Evolutionary conservation across 2,113 vertebrate genomes (phyloP).

Genomic region (Pterocles orientalis): DNA sequence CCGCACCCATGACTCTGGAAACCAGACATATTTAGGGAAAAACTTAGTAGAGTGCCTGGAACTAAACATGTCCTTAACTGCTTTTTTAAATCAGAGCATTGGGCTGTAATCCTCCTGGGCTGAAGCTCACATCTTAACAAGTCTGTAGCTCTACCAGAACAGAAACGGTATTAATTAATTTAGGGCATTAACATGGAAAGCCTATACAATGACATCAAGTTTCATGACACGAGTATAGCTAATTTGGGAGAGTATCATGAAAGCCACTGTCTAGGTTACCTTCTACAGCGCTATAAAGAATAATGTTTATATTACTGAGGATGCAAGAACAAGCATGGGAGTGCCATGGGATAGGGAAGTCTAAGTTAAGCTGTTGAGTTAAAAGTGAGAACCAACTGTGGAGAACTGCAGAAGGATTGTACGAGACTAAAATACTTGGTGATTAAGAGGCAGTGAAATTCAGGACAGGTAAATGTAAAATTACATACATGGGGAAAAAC

Average conservation of each 20-base stretch:
- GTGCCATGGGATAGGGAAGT: background rate
- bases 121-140: background rate
- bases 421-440: background rate
- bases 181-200: background rate
- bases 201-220: background rate
- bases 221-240: background rate
- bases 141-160: background rate
- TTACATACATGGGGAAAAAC: background rate
- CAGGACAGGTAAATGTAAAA: background rate
- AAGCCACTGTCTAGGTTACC: background rate
- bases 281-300: background rate
- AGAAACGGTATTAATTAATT: background rate
- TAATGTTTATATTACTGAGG: background rate
- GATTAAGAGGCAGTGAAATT: constrained; percentile 4
- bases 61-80: background rate
- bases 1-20: background rate
- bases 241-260: background rate
- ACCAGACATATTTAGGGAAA: background rate
- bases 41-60: background rate
- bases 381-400: background rate
- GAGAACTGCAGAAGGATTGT: background rate
- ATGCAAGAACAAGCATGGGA: background rate
- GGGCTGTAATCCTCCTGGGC: background rate
- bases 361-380: background rate
- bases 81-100: background rate